These are phyloP conservation scores for Melanostoma mellinum DNA, from an alignment of 2,888 invertebrate species.

Conservation along the genomic window DNA sequence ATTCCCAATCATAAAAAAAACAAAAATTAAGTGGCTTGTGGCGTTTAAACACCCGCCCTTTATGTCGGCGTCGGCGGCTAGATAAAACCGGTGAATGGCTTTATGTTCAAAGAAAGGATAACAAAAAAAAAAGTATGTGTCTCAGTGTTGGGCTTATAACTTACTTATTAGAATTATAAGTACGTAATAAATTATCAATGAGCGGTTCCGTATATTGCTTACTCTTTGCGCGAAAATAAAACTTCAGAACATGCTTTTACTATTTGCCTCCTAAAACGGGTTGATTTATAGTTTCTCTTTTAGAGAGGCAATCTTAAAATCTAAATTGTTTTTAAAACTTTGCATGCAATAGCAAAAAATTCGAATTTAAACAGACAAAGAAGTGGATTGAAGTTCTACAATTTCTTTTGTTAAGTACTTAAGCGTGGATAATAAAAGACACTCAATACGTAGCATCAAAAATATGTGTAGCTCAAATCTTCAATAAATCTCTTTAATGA, in stretches of 20 bases:
- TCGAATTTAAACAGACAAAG: no score
- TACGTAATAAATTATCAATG: conserved; percentile 32
- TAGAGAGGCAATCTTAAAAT: no score
- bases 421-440: conserved; percentile 32
- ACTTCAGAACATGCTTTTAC: background rate
- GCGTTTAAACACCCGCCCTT: conserved; percentile 3
- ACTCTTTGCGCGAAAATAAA: background rate
- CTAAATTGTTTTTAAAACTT: no score
- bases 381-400: no score
- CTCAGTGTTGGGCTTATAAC: conserved; percentile 28
- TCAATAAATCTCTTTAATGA: conserved; percentile 56
- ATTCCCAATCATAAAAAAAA: background rate
- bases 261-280: background rate
- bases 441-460: conserved; percentile 14
- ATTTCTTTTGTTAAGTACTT: no score
- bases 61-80: background rate
- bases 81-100: conserved; percentile 26
- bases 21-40: background rate
- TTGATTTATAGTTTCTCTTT: background rate
- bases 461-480: conserved; percentile 31
- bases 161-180: conserved; percentile 38
- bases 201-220: background rate
- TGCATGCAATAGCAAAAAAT: no score
- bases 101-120: background rate
- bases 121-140: conserved; percentile 17